phyloP scores from a whole-genome alignment of 2,888 invertebrate genomes.

The Plebejus melissa region DNA sequence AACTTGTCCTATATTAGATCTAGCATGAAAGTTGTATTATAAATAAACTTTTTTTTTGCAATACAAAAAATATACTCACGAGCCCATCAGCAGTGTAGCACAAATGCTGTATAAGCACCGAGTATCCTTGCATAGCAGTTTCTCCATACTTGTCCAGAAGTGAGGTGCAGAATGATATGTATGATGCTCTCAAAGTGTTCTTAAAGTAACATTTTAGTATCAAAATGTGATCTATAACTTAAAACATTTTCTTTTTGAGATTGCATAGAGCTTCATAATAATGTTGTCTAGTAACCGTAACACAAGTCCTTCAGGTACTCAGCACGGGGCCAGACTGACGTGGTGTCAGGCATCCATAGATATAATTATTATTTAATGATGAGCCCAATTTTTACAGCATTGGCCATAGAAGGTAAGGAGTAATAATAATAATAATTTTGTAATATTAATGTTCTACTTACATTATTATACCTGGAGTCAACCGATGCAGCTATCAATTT shows the following conservation, averaged over 20 bases:
- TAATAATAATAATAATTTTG: conserved; percentile 2
- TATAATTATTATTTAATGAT: not conserved
- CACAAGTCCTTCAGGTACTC: too few relatives aligned
- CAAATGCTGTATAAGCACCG: conserved; percentile 60
- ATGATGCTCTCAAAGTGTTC: conserved; percentile 61
- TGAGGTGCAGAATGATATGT: conserved; percentile 64
- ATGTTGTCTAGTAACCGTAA: too few relatives aligned
- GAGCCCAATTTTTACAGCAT: not conserved
- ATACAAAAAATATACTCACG: conserved; percentile 48
- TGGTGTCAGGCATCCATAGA: too few relatives aligned
- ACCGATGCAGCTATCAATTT: conserved; percentile 59
- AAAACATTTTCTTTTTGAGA: not conserved
- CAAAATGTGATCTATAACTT: not conserved
- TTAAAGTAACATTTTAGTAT: conserved; percentile 41
- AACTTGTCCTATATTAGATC: too few relatives aligned
- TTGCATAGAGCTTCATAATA: not conserved
- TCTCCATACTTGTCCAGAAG: conserved; percentile 59
- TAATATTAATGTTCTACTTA: conserved; percentile 43
- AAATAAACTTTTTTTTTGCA: not conserved
- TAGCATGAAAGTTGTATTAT: too few relatives aligned
- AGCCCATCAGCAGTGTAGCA: conserved; percentile 60
- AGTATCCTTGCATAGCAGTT: conserved; percentile 54
- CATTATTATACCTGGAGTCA: conserved; percentile 56
- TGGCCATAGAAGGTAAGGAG: too few relatives aligned
- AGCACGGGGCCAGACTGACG: too few relatives aligned